Evolutionary conservation across 1,140 invertebrate genomes (phyloP), one percentile per base, ranked within the genome.

Genomic region (Aporrectodea caliginosa): DNA sequence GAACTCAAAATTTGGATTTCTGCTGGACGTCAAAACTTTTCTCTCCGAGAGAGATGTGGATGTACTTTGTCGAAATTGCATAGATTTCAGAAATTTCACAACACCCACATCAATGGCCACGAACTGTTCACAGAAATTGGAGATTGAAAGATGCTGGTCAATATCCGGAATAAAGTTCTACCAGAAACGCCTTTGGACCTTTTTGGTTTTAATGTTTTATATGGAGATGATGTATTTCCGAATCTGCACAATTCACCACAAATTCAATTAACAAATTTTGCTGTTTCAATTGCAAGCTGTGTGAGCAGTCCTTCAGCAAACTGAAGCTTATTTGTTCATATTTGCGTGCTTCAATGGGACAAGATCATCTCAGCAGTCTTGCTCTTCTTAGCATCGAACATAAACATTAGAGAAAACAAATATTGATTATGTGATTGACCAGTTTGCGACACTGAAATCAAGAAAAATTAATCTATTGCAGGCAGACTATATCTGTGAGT

Each of bases 1-100:
- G 43, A 80, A 81, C 71, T 34, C 32, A n/a, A 76, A 73, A 1
- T 81, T 81, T 77, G 80, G 74, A 29, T 81, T 81, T 77, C 43
- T 80, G 35, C 73, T 81, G 69, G 58, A 75, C 68, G 69, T 80
- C 2, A 35, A 79, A 35, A 35, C 35, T 69, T 35, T 79, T 31
- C 58, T 80, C n/a, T 80, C 32, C 16, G 69, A 30, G 22, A 75
- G 69, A 69, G 68, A 80, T 79, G 22, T 27, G 1, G 77, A 80
- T 30, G 58, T 22, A 27, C n/a, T 80, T 35, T 75, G 43, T 69
- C 2, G 30, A 80, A 76, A 80, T 1, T 81, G 80, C 32, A 74
- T 58, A 43, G 29, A 81, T 43, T 68, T 81, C 6, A 33, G 30
- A 79, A 79, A 43, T 35, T 81, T 76, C 73, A 80, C 71, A 68